phyloP scores from a whole-genome alignment of 2,797 vertebrate genomes.

The Pangasius macronema region DNA sequence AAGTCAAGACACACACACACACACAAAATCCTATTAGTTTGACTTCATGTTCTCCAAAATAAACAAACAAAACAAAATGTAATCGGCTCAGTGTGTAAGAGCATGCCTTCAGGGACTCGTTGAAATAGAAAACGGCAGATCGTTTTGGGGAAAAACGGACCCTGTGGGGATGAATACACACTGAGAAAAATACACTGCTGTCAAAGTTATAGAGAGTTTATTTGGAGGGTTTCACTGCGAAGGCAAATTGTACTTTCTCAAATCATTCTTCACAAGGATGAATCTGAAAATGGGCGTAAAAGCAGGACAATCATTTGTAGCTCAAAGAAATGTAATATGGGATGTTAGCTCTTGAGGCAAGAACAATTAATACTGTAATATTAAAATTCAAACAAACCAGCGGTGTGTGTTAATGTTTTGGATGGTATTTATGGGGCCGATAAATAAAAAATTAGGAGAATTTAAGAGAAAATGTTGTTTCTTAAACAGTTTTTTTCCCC shows the following conservation, averaged over 20 bases:
- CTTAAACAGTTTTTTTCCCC: no score
- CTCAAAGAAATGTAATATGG: no score
- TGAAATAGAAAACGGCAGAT: constrained; percentile 9
- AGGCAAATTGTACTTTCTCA: background rate
- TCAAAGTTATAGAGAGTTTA: background rate
- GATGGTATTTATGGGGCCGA: background rate
- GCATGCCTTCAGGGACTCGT: background rate
- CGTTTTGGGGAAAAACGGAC: background rate
- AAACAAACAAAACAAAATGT: constrained; percentile 23
- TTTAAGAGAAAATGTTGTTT: background rate
- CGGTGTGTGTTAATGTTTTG: background rate
- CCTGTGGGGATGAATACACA: background rate
- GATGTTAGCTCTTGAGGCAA: background rate
- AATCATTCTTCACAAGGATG: background rate
- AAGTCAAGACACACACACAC: background rate
- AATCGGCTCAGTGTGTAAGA: constrained; percentile 10
- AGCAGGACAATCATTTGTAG: background rate
- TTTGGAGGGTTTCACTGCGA: background rate
- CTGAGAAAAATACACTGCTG: background rate
- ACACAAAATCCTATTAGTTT: background rate
- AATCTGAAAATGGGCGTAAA: background rate
- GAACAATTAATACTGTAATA: background rate
- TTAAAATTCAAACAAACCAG: background rate
- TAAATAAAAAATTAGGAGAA: background rate
- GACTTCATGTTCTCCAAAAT: constrained; percentile 33